These are phyloP conservation scores for Smittia sp. DNA, from an alignment of 2,888 invertebrate genomes.

Conservation along the genomic window DNA sequence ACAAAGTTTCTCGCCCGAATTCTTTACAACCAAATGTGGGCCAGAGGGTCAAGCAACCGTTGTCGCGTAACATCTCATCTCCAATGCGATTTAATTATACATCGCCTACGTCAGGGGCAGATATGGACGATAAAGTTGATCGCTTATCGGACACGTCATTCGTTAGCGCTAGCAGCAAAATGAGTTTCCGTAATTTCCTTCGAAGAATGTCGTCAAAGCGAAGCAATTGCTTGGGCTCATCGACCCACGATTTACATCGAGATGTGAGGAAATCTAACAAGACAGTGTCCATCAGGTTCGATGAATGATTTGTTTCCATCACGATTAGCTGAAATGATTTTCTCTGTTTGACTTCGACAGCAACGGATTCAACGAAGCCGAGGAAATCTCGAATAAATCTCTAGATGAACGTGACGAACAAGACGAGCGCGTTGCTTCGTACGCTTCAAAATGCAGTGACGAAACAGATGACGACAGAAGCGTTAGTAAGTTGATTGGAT, in stretches of 20 bases:
- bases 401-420: conserved; percentile 43
- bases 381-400: conserved; percentile 20
- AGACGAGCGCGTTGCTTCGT: conserved; percentile 49
- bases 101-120: not conserved
- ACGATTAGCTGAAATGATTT: not conserved
- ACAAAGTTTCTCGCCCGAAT: conserved; percentile 47
- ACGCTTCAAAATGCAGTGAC: conserved; percentile 53
- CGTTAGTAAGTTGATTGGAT: conserved; percentile 31
- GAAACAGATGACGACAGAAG: conserved; percentile 52
- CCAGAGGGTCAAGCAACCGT: conserved; percentile 47
- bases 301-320: not conserved
- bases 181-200: conserved; percentile 51
- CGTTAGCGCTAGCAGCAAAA: not conserved
- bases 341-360: not conserved
- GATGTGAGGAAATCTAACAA: not conserved
- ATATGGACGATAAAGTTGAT: not conserved
- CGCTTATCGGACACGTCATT: conserved; percentile 5
- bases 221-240: conserved; percentile 45
- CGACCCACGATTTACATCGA: not conserved
- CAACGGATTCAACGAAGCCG: conserved; percentile 45
- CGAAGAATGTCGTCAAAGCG: conserved; percentile 52
- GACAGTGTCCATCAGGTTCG: not conserved
- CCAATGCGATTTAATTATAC: conserved; percentile 49
- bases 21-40: conserved; percentile 50
- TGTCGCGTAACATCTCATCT: conserved; percentile 56